Evolutionary conservation across 2,888 invertebrate species (phyloP), one percentile per base, ranked within the genome.

Genomic region (Aphelenchoides bicaudatus): DNA sequence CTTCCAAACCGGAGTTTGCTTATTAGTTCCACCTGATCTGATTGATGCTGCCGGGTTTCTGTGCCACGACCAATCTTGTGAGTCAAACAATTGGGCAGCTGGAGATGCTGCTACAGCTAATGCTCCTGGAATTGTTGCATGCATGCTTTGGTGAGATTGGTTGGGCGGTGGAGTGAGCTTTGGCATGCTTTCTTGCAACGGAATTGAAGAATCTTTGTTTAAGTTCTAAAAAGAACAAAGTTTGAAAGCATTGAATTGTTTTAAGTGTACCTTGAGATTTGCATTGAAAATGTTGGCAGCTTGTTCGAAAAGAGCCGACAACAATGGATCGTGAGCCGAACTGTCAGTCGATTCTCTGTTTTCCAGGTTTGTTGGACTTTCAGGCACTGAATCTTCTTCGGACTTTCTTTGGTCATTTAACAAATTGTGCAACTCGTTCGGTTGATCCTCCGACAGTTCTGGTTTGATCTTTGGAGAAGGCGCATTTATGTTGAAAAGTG

Each of bases 1-100:
- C 58, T 76, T 76, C 76, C 76, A 76, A n/a, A 76, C 76, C 6
- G 76, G 76, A n/a, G 76, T 76, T 56, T 76, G 76, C 52, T 76
- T 76, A 59, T 76, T 76, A 3, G 76, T 76, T 34, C 76, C 76
- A 8, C 76, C 76, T 27, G 71, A 71, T 16, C 76, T 66, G 43
- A 76, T 78, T 5, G 77, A 70, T 0, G 76, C 76, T 2, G 77
- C 77, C 23, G 76, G 76, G 50, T 76, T 76, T 2, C 76, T 68
- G 55, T 76, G 76, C 76, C 76, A 76, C 29, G 69, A 70, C 76
- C 76, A 76, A 56, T 76, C 76, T 58, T 72, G 70, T 39, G 74
- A 65, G 6, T 65, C 56, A 53, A 76, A 76, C 1, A 76, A 64
- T 39, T 70, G 68, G 1, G 76, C 75, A 1, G 75, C 72, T 1